Conservation (phyloP, 2,113 vertebrate species). For the Mastomys coucha region DNA sequence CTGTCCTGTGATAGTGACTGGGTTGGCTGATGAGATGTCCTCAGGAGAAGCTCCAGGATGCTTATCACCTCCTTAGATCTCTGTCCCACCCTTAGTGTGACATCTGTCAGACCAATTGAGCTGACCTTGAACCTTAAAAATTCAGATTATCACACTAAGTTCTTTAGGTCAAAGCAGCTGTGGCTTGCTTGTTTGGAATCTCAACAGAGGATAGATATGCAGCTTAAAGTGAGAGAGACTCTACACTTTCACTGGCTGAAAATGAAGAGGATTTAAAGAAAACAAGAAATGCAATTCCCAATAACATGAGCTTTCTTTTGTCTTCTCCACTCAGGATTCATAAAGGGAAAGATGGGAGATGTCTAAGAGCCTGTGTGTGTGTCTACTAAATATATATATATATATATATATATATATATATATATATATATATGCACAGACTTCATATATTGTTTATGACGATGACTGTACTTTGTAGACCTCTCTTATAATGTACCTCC, state of each 20-base stretch:
- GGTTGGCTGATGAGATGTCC: accelerated
- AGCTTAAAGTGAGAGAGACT: background rate
- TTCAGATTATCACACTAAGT: background rate
- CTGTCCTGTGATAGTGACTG: background rate
- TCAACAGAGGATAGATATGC: background rate
- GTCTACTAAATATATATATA: too few species aligned
- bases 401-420: too few species aligned
- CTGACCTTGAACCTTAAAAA: background rate
- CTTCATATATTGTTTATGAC: background rate
- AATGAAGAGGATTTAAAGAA: background rate
- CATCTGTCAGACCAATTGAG: background rate
- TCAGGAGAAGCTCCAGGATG: background rate
- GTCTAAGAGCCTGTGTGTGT: background rate
- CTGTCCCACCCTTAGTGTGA: background rate
- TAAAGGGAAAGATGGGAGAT: background rate
- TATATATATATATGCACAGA: background rate
- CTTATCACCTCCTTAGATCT: background rate
- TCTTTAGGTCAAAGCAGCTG: background rate
- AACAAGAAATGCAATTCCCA: background rate
- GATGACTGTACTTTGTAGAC: background rate
- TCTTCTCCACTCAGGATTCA: background rate
- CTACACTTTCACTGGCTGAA: background rate
- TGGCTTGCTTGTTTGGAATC: background rate
- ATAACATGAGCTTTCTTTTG: background rate
- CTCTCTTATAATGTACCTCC: background rate